Percentiles rank a stretch among this genome's conserved stretches.
These are phyloP conservation scores for Pantherophis vulpinus DNA, from an alignment of 2,797 vertebrate species.

Conservation along the genomic window DNA sequence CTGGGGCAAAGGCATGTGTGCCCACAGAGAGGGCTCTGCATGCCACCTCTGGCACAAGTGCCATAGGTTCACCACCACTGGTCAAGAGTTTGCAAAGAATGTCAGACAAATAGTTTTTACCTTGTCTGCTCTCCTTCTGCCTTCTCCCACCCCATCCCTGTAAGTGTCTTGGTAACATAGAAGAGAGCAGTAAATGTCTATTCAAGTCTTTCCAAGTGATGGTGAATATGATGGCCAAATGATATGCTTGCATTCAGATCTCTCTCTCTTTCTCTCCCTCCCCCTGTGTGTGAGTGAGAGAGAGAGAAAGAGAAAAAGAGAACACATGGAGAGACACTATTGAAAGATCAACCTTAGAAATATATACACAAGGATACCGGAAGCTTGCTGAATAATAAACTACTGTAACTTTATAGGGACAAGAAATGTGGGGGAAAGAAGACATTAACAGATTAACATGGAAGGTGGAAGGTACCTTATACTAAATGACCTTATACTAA, in stretches of 20 bases:
- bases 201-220: not conserved
- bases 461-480: too few species aligned
- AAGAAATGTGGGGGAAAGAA: not conserved
- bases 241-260: not conserved
- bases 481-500: too few species aligned
- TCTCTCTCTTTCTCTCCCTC: too few species aligned
- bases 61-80: too few species aligned
- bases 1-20: too few species aligned
- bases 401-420: not conserved
- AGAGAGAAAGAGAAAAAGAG: not conserved
- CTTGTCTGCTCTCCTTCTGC: not conserved
- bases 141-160: not conserved
- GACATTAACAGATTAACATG: too few species aligned
- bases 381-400: too few species aligned
- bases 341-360: not conserved
- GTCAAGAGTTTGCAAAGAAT: not conserved
- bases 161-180: not conserved
- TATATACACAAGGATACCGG: not conserved
- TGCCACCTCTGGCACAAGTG: too few species aligned
- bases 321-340: too few species aligned
- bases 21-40: too few species aligned
- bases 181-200: not conserved
- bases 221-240: not conserved
- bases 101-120: not conserved
- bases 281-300: too few species aligned